Evolutionary conservation across 35 echinoderm and acorn worm genomes (phyloP), one percentile per base, ranked within the genome.

Genomic region (Apostichopus parvimensis): DNA sequence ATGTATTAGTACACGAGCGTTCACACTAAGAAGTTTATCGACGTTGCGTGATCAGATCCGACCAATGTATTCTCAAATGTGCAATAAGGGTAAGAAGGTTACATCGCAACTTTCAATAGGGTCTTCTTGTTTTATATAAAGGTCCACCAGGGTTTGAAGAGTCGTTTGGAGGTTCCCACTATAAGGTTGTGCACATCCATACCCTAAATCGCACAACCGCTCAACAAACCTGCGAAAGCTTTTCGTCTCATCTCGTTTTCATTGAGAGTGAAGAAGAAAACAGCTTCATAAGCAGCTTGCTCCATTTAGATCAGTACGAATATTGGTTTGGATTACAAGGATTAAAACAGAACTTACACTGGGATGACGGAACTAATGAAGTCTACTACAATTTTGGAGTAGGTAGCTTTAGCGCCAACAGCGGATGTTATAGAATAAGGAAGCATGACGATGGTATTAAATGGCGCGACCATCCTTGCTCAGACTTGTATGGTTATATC

Each of bases 231-330:
- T 73, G 70, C 14, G 5, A 21, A 15, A 15, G 5, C 0, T 6
- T 10, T 15, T 73, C 70, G 14, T 73, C 70, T 17, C 70, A 73
- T 21, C 70, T 73, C 5, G 5, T 73, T 22, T 73, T 73, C 70
- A 73, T 73, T 73, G 70, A 73, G 70, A 73, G 14, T 73, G 70
- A 73, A 73, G 70, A 73, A 5, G 70, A 73, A 73, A 73, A 73
- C 70, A 73, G 0, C n/a, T 17, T 73, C n/a, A 15, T 9, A 9
- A 73, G 22, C 70, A 17, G 17, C 17, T 15, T 65, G 8, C 1
- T 9, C 9, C 15, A 0, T 65, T 15, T 2, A 34, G 70, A 17
- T 9, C 58, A 21, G 13, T 8, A 73, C 14, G 10, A 73, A 17
- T 73, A 73, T 17, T 73, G 70, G 70, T 1, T 73, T 6, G 70